These are phyloP conservation scores for Malurus splendens DNA, from an alignment of 2,797 vertebrate genomes.

Conservation along the genomic window DNA sequence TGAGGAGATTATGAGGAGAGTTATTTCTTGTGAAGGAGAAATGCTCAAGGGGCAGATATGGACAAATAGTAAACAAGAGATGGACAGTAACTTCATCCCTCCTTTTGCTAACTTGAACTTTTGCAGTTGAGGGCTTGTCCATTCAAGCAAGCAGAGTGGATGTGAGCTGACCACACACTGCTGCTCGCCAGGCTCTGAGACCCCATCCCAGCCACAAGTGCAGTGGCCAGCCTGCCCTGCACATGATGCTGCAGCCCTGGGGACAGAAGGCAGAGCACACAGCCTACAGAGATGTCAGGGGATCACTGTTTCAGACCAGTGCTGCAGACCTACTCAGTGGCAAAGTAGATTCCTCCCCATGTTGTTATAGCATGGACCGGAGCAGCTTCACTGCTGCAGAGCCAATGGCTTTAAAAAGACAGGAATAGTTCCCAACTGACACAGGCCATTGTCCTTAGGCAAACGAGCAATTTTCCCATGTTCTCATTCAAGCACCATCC, in stretches of 20 bases:
- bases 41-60: neutral
- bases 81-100: neutral
- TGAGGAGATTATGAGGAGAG: neutral
- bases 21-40: neutral
- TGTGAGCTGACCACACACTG: fast-evolving
- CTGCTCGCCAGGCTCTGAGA: fast-evolving
- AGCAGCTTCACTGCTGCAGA: neutral
- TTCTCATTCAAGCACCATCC: neutral
- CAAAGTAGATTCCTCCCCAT: fast-evolving
- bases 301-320: fast-evolving
- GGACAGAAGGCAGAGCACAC: neutral
- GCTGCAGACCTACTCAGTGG: fast-evolving
- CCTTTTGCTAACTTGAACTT: neutral
- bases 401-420: neutral
- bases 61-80: neutral
- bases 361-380: neutral
- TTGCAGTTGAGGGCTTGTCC: fast-evolving
- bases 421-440: neutral
- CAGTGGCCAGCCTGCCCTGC: fast-evolving
- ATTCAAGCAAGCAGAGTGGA: fast-evolving
- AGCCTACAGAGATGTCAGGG: neutral
- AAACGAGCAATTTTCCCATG: neutral
- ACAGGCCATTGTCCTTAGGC: neutral
- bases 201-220: fast-evolving
- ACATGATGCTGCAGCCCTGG: fast-evolving